Evolutionary conservation across 2,113 vertebrate genomes (phyloP).

Genomic region (Anthoscopus minutus): DNA sequence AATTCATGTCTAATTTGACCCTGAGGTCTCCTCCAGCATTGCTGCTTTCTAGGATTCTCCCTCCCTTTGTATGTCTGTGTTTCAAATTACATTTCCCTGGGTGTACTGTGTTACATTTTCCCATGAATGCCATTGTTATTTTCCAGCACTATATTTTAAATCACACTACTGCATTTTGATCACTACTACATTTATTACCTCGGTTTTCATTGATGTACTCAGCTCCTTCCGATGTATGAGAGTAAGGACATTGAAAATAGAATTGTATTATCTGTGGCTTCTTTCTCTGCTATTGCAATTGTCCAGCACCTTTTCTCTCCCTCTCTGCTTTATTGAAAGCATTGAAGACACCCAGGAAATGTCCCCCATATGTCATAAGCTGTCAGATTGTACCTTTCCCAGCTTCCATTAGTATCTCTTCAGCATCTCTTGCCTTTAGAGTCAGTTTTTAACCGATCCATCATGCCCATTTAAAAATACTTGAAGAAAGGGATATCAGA

Average conservation of each 20-base stretch:
- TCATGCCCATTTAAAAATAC: background rate
- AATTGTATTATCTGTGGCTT: background rate
- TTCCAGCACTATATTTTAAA: slow-evolving; percentile 27
- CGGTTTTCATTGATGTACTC: background rate
- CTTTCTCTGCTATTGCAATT: background rate
- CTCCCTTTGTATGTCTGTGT: slow-evolving; percentile 42
- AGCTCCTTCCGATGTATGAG: background rate
- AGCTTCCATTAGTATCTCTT: background rate
- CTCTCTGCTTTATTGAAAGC: background rate
- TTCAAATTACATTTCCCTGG: slow-evolving; percentile 46
- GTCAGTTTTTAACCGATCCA: background rate
- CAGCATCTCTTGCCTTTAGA: background rate
- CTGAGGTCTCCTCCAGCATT: slow-evolving; percentile 30
- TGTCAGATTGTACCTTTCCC: background rate
- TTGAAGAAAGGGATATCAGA: background rate
- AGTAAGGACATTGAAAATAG: background rate
- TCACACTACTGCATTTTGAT: background rate
- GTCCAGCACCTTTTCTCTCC: background rate
- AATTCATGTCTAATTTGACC: slow-evolving; percentile 59
- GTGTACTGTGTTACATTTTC: slow-evolving; percentile 57
- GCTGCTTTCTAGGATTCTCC: slow-evolving; percentile 61
- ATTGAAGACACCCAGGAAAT: background rate
- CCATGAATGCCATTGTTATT: slow-evolving; percentile 40
- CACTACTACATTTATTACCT: background rate
- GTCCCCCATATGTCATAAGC: background rate